phyloP scores from a whole-genome alignment of 2,888 invertebrate species.

The Formica aserva region DNA sequence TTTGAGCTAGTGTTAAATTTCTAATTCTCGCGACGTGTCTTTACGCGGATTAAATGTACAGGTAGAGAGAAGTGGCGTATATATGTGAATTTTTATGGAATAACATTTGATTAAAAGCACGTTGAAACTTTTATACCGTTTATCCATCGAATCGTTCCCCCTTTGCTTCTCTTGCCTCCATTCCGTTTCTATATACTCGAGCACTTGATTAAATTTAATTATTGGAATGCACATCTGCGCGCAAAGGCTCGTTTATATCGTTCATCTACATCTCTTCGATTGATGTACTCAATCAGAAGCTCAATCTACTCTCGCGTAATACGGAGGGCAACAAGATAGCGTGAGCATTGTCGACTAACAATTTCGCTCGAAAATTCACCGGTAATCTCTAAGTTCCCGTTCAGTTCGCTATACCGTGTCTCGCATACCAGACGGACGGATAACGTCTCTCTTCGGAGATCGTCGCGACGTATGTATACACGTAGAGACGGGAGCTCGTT shows the following conservation, averaged over 20 bases:
- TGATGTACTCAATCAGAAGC: not conserved
- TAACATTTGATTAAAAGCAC: conserved; percentile 7
- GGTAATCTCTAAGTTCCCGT: conserved; percentile 22
- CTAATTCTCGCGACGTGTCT: conserved; percentile 55
- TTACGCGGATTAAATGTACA: not conserved
- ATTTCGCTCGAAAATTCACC: conserved; percentile 32
- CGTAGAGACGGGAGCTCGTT: conserved; percentile 57
- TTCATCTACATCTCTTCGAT: conserved; percentile 21
- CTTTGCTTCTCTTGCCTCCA: not conserved
- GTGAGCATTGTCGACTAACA: conserved; percentile 18
- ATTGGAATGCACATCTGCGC: conserved; percentile 26
- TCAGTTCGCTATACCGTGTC: not conserved
- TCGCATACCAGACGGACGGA: conserved; percentile 48
- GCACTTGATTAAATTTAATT: conserved; percentile 51
- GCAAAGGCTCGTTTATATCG: conserved; percentile 35
- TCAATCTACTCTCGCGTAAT: conserved; percentile 10
- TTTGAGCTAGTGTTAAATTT: conserved; percentile 59
- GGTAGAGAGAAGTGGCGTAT: not conserved
- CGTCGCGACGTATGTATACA: conserved; percentile 39
- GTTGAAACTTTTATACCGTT: conserved; percentile 11
- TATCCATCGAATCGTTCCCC: not conserved
- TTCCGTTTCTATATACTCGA: conserved; percentile 29
- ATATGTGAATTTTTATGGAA: not conserved
- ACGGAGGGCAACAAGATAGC: not conserved
- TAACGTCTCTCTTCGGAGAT: conserved; percentile 55